Conservation (phyloP, 1,140 invertebrate genomes). For the Theocolax elegans region DNA sequence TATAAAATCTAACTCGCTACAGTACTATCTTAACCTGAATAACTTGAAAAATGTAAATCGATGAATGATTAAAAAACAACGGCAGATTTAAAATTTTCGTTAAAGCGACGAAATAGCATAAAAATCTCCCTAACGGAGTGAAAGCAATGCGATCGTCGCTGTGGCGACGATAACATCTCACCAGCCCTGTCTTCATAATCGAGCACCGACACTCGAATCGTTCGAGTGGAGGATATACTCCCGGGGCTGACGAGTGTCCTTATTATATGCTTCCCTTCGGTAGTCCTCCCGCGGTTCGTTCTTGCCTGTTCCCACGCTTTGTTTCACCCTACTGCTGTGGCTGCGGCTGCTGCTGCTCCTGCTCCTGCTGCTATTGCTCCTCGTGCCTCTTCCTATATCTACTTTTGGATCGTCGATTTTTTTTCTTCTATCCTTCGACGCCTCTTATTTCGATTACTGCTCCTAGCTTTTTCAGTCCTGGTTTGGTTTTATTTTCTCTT, state of each 20-base stretch:
- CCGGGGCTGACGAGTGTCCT: conserved; percentile 21
- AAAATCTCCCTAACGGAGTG: neutral
- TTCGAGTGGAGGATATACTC: conserved; percentile 11
- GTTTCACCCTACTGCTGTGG: neutral
- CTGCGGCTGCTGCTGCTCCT: neutral
- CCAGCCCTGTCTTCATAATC: conserved; percentile 20
- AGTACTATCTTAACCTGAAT: too few relatives aligned
- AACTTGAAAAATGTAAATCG: too few relatives aligned
- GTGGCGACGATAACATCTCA: neutral
- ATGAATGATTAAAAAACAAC: too few relatives aligned
- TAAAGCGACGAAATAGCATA: too few relatives aligned
- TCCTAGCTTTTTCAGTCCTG: neutral
- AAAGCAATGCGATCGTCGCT: neutral
- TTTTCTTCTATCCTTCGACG: neutral
- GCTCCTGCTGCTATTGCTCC: conserved; percentile 6
- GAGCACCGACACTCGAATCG: conserved; percentile 18
- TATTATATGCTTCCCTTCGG: conserved; percentile 4
- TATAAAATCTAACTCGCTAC: too few relatives aligned
- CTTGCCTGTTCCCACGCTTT: neutral
- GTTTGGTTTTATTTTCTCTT: neutral
- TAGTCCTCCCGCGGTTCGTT: too few relatives aligned
- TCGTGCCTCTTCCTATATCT: conserved; percentile 27
- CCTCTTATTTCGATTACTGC: neutral
- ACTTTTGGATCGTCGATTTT: conserved; percentile 1
- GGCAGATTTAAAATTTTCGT: too few relatives aligned